These are phyloP conservation scores for Abscondita cerata DNA, from an alignment of 2,888 invertebrate species.

Conservation along the genomic window DNA sequence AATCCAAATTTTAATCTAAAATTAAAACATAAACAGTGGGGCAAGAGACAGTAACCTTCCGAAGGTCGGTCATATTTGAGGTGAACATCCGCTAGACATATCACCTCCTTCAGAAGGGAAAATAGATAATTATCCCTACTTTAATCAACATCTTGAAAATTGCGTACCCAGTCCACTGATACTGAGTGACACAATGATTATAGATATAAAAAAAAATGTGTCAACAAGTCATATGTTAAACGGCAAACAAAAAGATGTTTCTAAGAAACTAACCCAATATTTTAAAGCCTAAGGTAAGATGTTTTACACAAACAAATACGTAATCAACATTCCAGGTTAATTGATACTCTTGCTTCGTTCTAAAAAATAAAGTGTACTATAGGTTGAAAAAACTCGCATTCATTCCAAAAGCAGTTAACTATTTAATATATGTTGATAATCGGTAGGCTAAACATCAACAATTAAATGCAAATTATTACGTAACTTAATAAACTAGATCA, in stretches of 20 bases:
- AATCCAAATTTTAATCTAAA: no score
- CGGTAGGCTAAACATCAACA: constrained; percentile 18
- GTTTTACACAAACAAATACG: constrained; percentile 18
- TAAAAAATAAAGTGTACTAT: not conserved
- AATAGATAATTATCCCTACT: constrained; percentile 24
- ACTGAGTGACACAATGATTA: not conserved
- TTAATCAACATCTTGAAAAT: constrained; percentile 6
- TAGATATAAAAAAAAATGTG: no score
- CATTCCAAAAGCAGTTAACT: constrained; percentile 18
- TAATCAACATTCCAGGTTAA: constrained; percentile 28
- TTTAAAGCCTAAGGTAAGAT: not conserved
- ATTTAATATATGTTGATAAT: constrained; percentile 14
- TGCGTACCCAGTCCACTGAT: not conserved
- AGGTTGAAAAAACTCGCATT: constrained; percentile 18
- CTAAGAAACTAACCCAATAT: not conserved
- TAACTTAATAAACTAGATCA: constrained; percentile 15
- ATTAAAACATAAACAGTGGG: constrained; percentile 16
- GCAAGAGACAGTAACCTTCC: constrained; percentile 51
- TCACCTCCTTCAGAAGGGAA: constrained; percentile 32
- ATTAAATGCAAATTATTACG: constrained; percentile 15
- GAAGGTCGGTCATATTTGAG: constrained; percentile 53
- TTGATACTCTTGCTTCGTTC: constrained; percentile 5
- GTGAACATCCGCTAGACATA: constrained; percentile 50
- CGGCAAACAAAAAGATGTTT: not conserved
- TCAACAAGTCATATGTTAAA: no score